Evolutionary conservation across 2,113 vertebrate species (phyloP).

Genomic region (Platichthys stellatus): DNA sequence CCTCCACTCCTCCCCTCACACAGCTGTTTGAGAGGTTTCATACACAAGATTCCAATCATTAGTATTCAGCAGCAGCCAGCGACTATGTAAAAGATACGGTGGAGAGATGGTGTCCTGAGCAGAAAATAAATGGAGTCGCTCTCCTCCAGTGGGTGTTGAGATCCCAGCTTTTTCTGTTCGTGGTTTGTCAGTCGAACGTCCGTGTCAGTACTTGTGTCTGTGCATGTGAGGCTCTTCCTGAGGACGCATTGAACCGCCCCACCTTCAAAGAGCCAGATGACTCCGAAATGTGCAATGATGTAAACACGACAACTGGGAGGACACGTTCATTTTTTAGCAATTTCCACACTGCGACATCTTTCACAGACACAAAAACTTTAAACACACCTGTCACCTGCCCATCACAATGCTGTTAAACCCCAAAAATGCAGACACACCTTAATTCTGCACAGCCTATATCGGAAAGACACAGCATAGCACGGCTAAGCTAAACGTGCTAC

Average conservation of each 20-base stretch:
- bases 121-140: background rate
- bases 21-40: background rate
- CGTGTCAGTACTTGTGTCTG: background rate
- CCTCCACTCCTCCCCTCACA: conserved; percentile 4
- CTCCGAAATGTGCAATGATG: background rate
- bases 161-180: background rate
- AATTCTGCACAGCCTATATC: no score
- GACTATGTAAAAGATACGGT: background rate
- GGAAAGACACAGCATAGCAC: no score
- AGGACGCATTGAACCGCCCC: background rate
- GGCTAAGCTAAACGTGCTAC: no score
- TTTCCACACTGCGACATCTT: background rate
- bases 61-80: background rate
- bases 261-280: background rate
- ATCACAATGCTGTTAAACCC: background rate
- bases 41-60: background rate
- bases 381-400: background rate
- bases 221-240: background rate
- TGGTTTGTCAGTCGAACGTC: background rate
- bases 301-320: no score
- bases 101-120: background rate
- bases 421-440: background rate
- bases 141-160: background rate
- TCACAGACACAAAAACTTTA: background rate
- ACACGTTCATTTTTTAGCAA: background rate